Conservation (phyloP, 2,797 vertebrate genomes). For the Harpagifer antarcticus region DNA sequence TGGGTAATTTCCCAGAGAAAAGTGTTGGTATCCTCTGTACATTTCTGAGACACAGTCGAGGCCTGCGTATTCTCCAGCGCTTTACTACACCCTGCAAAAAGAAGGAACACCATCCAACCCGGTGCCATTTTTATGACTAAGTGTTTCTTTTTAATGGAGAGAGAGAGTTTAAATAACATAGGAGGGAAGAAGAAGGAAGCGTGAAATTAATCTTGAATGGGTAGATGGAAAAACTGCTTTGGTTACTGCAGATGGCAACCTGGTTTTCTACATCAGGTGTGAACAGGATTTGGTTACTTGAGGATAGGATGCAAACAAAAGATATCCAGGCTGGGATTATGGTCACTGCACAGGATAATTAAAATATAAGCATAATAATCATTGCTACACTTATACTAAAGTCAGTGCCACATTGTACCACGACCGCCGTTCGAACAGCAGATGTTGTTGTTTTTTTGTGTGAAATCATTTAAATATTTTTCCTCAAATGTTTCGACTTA, state of each 20-base stretch:
- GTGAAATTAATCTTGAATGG: constrained; percentile 53
- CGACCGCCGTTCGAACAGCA: background rate
- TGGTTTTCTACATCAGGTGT: constrained; percentile 48
- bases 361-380: constrained; percentile 1
- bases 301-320: constrained; percentile 29
- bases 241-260: constrained; percentile 29
- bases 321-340: constrained; percentile 15
- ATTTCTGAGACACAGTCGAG: constrained; percentile 79
- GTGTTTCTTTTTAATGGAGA: constrained; percentile 17
- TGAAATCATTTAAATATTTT: background rate
- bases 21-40: constrained; percentile 79
- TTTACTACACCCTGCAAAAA: constrained; percentile 39
- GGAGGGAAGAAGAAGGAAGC: constrained; percentile 20
- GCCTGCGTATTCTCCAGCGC: constrained; percentile 24
- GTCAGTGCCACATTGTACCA: background rate
- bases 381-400: background rate
- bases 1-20: constrained; percentile 88
- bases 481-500: too few species aligned
- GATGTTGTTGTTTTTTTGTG: background rate
- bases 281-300: constrained; percentile 62
- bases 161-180: constrained; percentile 75
- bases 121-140: constrained; percentile 71
- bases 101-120: constrained; percentile 44
- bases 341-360: constrained; percentile 32
- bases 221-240: constrained; percentile 38